These are phyloP conservation scores for Dicyrtomina minuta DNA, from an alignment of 2,888 invertebrate genomes.

Conservation along the genomic window DNA sequence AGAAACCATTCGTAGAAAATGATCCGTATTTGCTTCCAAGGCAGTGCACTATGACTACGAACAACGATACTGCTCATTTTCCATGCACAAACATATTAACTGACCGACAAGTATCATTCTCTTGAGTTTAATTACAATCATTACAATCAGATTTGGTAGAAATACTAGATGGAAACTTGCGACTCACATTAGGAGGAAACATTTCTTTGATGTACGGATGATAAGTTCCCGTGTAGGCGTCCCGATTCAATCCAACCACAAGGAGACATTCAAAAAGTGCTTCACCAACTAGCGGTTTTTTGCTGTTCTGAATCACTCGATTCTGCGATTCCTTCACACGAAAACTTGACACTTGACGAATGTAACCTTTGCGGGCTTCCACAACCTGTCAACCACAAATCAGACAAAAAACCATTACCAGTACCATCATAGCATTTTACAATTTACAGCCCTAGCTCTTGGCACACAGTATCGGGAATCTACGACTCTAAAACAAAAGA, in stretches of 20 bases:
- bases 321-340: constrained; percentile 40
- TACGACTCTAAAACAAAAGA: too few species aligned
- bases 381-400: constrained; percentile 57
- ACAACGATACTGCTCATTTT: too few species aligned
- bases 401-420: constrained; percentile 17
- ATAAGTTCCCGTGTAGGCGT: constrained; percentile 57
- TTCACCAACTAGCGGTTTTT: constrained; percentile 41
- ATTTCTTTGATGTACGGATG: constrained; percentile 72
- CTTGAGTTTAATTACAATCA: too few species aligned
- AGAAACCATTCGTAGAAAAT: too few species aligned
- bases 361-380: constrained; percentile 68
- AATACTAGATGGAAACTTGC: too few species aligned
- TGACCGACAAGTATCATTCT: too few species aligned
- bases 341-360: constrained; percentile 60
- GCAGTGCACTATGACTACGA: too few species aligned
- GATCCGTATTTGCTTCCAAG: too few species aligned
- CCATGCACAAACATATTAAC: too few species aligned
- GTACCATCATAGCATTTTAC: background rate
- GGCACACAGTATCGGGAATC: too few species aligned
- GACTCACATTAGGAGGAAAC: constrained; percentile 67
- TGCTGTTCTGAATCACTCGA: constrained; percentile 44
- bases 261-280: constrained; percentile 68
- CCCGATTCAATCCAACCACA: constrained; percentile 68
- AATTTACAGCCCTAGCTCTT: too few species aligned
- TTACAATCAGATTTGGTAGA: too few species aligned